A percentile compares a stretch with the other conserved stretches of the same genome.
Evolutionary conservation across 2,888 invertebrate species (phyloP).

Genomic region (Aphodius granarius): DNA sequence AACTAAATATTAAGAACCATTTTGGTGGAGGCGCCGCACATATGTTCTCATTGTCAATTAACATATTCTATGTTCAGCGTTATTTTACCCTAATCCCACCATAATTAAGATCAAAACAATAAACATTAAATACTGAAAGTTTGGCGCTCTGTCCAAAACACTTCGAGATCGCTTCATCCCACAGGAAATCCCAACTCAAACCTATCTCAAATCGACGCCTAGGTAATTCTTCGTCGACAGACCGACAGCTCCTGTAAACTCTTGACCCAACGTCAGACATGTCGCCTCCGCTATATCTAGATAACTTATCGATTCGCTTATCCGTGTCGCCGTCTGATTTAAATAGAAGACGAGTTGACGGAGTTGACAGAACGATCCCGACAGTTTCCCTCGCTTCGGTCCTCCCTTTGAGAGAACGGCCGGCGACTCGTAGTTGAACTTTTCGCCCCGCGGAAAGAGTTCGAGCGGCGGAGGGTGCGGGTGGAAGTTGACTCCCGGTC

Average conservation of each 20-base stretch:
- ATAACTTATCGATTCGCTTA: not conserved
- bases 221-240: not conserved
- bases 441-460: not conserved
- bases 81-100: no score
- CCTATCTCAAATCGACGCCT: not conserved
- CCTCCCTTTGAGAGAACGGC: not conserved
- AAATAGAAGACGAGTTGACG: not conserved
- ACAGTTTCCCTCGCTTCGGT: not conserved
- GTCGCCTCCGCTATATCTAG: not conserved
- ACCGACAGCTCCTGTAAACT: not conserved
- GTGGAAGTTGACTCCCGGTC: conserved; percentile 8
- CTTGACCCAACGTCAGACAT: not conserved
- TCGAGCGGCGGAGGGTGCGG: not conserved
- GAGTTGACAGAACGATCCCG: not conserved
- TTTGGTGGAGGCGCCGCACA: no score
- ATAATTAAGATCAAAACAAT: no score
- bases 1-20: no score
- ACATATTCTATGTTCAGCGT: no score
- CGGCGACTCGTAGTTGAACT: not conserved
- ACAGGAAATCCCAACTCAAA: not conserved
- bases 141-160: not conserved
- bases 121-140: not conserved
- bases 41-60: no score
- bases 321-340: not conserved
- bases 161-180: not conserved